Evolutionary conservation across 1,140 invertebrate genomes (phyloP), one percentile per base, ranked within the genome.

Genomic region (Cotesia vestalis): DNA sequence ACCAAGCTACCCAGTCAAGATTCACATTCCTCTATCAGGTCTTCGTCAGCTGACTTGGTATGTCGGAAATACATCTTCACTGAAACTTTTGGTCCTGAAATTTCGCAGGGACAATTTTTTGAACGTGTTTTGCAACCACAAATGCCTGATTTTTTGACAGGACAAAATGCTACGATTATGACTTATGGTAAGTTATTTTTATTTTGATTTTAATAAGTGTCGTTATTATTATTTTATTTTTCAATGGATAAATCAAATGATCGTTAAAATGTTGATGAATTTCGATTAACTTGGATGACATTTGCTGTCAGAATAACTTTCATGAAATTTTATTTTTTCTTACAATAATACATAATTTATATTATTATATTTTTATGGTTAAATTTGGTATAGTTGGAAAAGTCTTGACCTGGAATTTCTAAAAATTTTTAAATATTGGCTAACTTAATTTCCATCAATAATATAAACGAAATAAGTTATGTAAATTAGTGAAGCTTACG

Each of bases 131-230:
- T 92, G 66, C 87, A 86, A 38, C 84, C 85, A 8, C 84, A 89
- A 38, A 84, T 94, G 59, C 78, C 89, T 57, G 86, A 90, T 73
- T 92, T 95, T 79, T 79, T 94, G 17, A 84, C 88, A 75, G 93
- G 93, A 11, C 88, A 91, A 70, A 93, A 93, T 85, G 92, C 91
- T 69, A 91, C 95, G 0, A 87, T 97, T 0, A 93, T 97, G 83
- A 91, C 94, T 4, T 97, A 97, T 88, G 95, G 95, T 78, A 92
- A 83, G 74, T 74, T 36, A 60, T 14, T 55, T 62, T 35, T 40
- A 66, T 46, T 69, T 62, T 67, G n/a, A 51, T 46, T 69, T 20
- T 55, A 2, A 8, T 64, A 3, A 40, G 9, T 35, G 36, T 2
- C 27, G 2, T 27, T 27, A 27, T 27, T 27, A 27, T 27, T 27